Percentiles rank a stretch among this genome's conserved stretches.
Evolutionary conservation across 1,140 invertebrate genomes (phyloP).

Genomic region (Brachionus plicatilis): DNA sequence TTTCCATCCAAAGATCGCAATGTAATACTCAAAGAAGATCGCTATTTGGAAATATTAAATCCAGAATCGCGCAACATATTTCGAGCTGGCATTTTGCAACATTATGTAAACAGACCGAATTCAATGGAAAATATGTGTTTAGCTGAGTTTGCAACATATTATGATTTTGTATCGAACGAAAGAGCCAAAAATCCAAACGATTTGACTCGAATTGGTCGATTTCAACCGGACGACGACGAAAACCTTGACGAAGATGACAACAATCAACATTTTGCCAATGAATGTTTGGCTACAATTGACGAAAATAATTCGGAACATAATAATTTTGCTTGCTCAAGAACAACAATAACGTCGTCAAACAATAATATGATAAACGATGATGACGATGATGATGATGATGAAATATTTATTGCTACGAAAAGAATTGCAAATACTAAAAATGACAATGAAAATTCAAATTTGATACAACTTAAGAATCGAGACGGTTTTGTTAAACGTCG

Average conservation of each 20-base stretch:
- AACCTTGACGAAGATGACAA: constrained; percentile 6
- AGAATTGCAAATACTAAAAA: no score
- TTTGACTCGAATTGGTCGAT: background rate
- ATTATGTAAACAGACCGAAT: background rate
- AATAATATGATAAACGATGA: no score
- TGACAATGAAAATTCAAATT: no score
- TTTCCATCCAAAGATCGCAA: background rate
- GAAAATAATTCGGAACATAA: no score
- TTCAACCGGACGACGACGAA: background rate
- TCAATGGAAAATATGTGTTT: background rate
- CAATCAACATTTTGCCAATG: background rate
- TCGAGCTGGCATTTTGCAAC: background rate
- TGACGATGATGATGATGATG: background rate
- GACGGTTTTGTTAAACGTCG: background rate
- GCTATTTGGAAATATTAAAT: background rate
- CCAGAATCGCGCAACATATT: background rate
- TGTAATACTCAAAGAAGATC: constrained; percentile 1
- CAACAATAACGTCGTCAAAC: no score
- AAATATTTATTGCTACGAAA: background rate
- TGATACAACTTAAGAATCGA: no score
- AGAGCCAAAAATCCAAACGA: background rate
- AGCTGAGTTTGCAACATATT: background rate
- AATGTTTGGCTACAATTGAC: background rate
- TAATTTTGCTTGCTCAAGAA: no score
- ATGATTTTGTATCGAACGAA: background rate